These are phyloP conservation scores for Drosophila hamatofila DNA, from an alignment of 2,888 invertebrate species.

Conservation along the genomic window DNA sequence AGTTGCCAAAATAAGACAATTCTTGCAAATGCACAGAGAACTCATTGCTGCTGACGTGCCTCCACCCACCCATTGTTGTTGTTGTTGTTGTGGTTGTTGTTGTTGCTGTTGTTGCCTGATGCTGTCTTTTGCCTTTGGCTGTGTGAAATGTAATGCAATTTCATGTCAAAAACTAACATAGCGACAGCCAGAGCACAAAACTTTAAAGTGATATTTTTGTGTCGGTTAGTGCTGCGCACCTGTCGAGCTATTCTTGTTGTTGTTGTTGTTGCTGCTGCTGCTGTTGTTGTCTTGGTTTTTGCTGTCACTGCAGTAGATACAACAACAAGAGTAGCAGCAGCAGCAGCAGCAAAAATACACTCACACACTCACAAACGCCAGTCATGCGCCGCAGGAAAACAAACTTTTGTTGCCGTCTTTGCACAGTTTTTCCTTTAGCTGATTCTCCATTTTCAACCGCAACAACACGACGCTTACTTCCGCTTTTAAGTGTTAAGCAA, in stretches of 20 bases:
- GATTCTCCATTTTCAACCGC: constrained; percentile 55
- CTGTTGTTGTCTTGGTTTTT: constrained; percentile 65
- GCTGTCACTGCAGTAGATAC: constrained; percentile 63
- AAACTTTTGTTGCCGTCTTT: constrained; percentile 61
- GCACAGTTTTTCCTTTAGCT: constrained; percentile 25
- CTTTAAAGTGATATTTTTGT: constrained; percentile 82
- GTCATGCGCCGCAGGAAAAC: constrained; percentile 77
- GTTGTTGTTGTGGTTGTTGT: neutral
- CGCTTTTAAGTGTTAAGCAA: constrained; percentile 79
- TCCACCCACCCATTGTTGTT: neutral
- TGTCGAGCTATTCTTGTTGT: constrained; percentile 53
- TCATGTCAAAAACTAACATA: constrained; percentile 79
- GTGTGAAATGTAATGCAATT: constrained; percentile 79
- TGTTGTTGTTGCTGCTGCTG: constrained; percentile 9
- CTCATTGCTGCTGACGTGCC: constrained; percentile 27
- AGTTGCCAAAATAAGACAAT: constrained; percentile 81
- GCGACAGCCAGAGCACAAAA: constrained; percentile 70
- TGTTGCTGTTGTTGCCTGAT: constrained; percentile 12
- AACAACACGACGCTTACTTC: constrained; percentile 76
- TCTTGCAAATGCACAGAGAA: constrained; percentile 54
- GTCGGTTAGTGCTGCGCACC: constrained; percentile 72
- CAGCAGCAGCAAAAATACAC: constrained; percentile 20
- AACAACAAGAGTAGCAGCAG: neutral
- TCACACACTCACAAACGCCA: constrained; percentile 66
- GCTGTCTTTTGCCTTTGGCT: constrained; percentile 42